Evolutionary conservation across 2,888 invertebrate genomes (phyloP), one percentile per base, ranked within the genome.

Genomic region (Ferdinandea cuprea): DNA sequence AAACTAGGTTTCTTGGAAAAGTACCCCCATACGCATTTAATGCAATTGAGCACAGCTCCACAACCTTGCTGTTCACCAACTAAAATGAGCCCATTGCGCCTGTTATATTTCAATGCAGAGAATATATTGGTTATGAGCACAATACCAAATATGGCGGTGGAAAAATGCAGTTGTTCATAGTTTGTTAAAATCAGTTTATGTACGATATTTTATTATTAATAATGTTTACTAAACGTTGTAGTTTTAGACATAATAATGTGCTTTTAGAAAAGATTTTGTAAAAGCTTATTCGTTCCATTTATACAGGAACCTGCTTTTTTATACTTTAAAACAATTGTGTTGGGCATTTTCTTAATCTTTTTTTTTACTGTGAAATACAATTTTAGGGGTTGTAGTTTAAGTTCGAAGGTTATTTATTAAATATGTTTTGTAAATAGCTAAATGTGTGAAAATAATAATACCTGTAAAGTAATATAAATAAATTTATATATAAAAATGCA

Each of bases 61-160:
- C 96, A 96, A 0, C 97, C 98, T 0, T 99, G 99, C 90, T 99
- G 99, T 90, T 96, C 98, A 1, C 98, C 99, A 0, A 93, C 97
- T 65, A 95, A 95, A 89, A 94, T 97, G 94, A 96, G 95, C 89
- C 93, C 96, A 88, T 96, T 98, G 86, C 95, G 96, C 40, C 96
- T 98, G 95, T 93, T 98, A 85, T 98, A 98, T 90, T 98, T 97
- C 91, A 97, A 98, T 90, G 94, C 95, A 87, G 95, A 97, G 87
- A 93, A 94, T 87, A 97, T 96, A 90, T 95, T 98, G 88, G 95
- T 98, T 87, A 95, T 95, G 89, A 96, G 96, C 86, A 94, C 95
- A 83, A 93, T 98, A 87, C 97, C 97, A 5, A 97, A 97, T 21
- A 98, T 98, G 98, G 96, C 98, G 73, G 98, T 98, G 40, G 97